Evolutionary conservation across 53 echinoderm and acorn worm species (phyloP).

Genomic region (Crossaster papposus): DNA sequence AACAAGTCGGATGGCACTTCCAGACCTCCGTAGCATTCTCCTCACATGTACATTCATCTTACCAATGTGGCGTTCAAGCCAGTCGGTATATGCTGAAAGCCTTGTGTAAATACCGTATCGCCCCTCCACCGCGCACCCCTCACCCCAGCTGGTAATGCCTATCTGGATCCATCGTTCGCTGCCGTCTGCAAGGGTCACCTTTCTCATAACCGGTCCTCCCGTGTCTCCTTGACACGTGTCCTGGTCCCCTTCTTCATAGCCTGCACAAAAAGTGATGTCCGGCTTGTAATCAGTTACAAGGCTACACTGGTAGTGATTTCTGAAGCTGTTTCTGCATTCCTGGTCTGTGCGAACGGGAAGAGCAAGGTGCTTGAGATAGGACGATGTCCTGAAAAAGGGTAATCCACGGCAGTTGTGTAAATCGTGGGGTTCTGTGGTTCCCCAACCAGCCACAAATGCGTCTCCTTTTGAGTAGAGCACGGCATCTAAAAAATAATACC

Average conservation of each 20-base stretch:
- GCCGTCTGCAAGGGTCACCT: neutral
- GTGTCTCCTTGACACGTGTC: slow-evolving; percentile 58
- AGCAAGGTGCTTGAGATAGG: slow-evolving; percentile 23
- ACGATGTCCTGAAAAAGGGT: neutral
- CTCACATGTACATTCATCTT: no score
- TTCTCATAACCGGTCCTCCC: slow-evolving; percentile 59
- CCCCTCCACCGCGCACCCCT: slow-evolving; percentile 25
- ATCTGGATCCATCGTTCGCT: slow-evolving; percentile 43
- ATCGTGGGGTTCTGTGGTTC: slow-evolving; percentile 8
- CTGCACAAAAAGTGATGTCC: slow-evolving; percentile 46
- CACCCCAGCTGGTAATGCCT: slow-evolving; percentile 55
- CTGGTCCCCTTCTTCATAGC: slow-evolving; percentile 4
- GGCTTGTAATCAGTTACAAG: neutral
- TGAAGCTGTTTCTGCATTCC: neutral
- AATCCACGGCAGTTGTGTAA: no score
- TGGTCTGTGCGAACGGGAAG: neutral
- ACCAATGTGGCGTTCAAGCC: slow-evolving; percentile 34
- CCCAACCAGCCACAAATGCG: slow-evolving; percentile 58
- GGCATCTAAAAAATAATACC: neutral
- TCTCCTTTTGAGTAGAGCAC: neutral
- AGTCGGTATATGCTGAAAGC: neutral
- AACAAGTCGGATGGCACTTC: no score
- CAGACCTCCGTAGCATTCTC: no score
- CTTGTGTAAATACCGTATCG: slow-evolving; percentile 55
- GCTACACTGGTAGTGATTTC: neutral